Evolutionary conservation across 1,140 invertebrate genomes (phyloP), one percentile per base, ranked within the genome.

Genomic region (Apis cerana): DNA sequence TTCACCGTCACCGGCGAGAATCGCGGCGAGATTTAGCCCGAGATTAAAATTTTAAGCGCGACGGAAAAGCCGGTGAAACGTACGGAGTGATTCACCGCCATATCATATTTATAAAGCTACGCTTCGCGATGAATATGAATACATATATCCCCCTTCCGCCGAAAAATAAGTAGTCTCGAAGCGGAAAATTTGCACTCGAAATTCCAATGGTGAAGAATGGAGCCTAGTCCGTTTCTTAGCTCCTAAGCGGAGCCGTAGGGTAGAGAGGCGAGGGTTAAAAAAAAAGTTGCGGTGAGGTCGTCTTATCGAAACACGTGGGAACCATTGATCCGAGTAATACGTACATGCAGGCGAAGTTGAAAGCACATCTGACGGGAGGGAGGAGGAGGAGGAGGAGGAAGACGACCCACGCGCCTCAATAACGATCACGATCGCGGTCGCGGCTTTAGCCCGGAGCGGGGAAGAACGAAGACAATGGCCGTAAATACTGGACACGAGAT

Each of bases 401-500:
- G 87, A 88, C 87, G 84, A 82, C 87, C 87, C 87, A 88, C 87
- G 87, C 87, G 87, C 87, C 68, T 88, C 86, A 88, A 88, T 88
- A 88, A 88, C 87, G 87, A 88, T 88, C 87, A 88, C 86, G 86
- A 88, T 82, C 83, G 62, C 7, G 86, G 71, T 80, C 86, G 83
- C 72, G 83, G 82, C 77, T 56, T 83, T 85, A 85, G 87, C 79
- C 87, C 71, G 43, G 59, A 85, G 87, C 86, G 52, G 71, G 50
- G 50, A 76, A 83, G 50, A 76, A 83, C 80, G 58, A 85, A 88
- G 86, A 88, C 87, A 88, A 88, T 88, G 83, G 86, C 86, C 87
- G 87, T 88, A 88, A 88, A 88, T 88, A 88, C 79, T 88, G 87
- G 87, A 88, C 80, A 87, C 78, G 87, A 88, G 86, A 83, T 85